Conservation (phyloP, 2,888 invertebrate species). For the Mythimna ferrago region DNA sequence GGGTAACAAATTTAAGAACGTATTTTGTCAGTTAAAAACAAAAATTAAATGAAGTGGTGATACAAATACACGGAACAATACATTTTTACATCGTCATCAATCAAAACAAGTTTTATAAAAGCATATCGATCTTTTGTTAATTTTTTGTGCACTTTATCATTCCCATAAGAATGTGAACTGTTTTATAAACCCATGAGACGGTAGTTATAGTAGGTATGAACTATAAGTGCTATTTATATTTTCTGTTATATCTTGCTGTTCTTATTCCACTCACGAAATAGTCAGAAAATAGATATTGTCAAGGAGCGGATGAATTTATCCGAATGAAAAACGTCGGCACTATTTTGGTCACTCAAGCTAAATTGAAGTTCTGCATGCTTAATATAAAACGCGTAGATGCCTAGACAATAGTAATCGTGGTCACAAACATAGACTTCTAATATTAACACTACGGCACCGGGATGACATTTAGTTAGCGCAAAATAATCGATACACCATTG, state of each 20-base stretch:
- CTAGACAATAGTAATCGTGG: slow-evolving; percentile 89
- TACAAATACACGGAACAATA: neutral
- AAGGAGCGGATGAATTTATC: slow-evolving; percentile 79
- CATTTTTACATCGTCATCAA: slow-evolving; percentile 12
- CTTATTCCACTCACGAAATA: slow-evolving; percentile 73
- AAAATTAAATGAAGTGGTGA: slow-evolving; percentile 14
- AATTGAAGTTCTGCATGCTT: slow-evolving; percentile 86
- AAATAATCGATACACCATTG: slow-evolving; percentile 91
- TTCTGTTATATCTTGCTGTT: slow-evolving; percentile 64
- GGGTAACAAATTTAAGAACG: neutral
- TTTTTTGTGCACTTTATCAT: slow-evolving; percentile 20
- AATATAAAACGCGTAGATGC: slow-evolving; percentile 90
- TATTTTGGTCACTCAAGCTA: slow-evolving; percentile 88
- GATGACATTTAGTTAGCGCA: slow-evolving; percentile 90
- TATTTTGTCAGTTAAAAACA: slow-evolving; percentile 22
- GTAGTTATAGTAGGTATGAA: slow-evolving; percentile 29
- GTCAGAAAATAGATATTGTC: slow-evolving; percentile 81
- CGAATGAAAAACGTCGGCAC: slow-evolving; percentile 81
- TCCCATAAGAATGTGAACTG: slow-evolving; percentile 12
- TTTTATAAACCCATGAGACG: slow-evolving; percentile 23
- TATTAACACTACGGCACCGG: slow-evolving; percentile 89
- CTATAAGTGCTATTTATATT: slow-evolving; percentile 64
- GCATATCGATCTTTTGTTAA: neutral
- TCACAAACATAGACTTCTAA: slow-evolving; percentile 90
- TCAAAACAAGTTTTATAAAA: slow-evolving; percentile 24